These are phyloP conservation scores for Ametastegia equiseti DNA, from an alignment of 2,888 invertebrate genomes.

Conservation along the genomic window DNA sequence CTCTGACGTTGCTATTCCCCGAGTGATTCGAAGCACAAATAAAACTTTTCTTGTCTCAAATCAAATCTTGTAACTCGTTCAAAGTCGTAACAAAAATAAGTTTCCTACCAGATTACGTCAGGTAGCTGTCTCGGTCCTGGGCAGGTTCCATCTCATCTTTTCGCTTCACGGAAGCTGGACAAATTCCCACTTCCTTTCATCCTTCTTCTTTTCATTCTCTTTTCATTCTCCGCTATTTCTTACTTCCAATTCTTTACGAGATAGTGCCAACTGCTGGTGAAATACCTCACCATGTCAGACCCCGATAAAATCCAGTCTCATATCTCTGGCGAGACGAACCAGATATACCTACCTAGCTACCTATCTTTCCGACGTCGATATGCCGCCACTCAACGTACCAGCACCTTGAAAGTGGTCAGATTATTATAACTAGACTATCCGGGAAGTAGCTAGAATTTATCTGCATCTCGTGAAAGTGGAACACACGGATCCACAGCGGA, in stretches of 20 bases:
- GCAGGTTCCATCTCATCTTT: slow-evolving; percentile 10
- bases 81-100: slow-evolving; percentile 38
- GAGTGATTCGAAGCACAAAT: slow-evolving; percentile 8
- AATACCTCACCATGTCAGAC: not conserved
- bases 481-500: not conserved
- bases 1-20: slow-evolving; percentile 4
- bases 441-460: slow-evolving; percentile 1
- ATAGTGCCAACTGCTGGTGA: not conserved
- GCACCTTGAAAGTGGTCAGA: not conserved
- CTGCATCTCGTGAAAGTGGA: slow-evolving; percentile 8
- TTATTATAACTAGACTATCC: not conserved
- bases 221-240: not conserved
- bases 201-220: not conserved
- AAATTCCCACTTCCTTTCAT: slow-evolving; percentile 11
- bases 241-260: not conserved
- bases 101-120: slow-evolving; percentile 17
- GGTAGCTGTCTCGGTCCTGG: no score
- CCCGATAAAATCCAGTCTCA: not conserved
- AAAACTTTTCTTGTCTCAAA: slow-evolving; percentile 11
- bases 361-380: no score
- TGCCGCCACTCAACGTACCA: not conserved
- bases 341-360: not conserved
- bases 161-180: not conserved
- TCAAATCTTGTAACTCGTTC: slow-evolving; percentile 28
- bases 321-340: not conserved